A percentile compares a stretch with the other conserved stretches of the same genome.
Conservation (phyloP, 2,113 vertebrate species). For the Oryzias celebensis region DNA sequence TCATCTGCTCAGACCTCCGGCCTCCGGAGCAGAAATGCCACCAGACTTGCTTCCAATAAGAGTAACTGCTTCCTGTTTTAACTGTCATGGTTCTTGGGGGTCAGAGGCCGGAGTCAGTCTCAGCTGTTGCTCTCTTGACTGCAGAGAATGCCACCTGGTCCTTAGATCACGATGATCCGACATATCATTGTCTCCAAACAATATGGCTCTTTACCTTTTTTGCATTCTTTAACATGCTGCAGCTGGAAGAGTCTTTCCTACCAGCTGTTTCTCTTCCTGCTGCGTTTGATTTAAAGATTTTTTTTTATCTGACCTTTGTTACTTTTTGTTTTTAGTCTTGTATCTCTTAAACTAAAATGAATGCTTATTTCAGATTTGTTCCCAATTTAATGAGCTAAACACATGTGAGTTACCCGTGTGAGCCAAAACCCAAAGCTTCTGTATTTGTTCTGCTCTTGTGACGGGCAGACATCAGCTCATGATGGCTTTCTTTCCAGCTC, state of each 20-base stretch:
- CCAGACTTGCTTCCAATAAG: constrained; percentile 16
- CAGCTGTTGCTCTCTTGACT: constrained; percentile 42
- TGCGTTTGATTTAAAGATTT: constrained; percentile 19
- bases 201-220: constrained; percentile 14
- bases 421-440: no score
- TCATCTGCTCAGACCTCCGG: constrained; percentile 3
- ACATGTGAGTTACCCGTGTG: no score
- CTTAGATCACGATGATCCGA: constrained; percentile 15
- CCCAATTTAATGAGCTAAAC: no score
- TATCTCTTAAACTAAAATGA: background rate
- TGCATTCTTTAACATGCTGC: constrained; percentile 30
- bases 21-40: constrained; percentile 23
- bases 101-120: constrained; percentile 51
- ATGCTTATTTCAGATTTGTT: background rate
- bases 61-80: constrained; percentile 58
- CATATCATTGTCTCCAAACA: constrained; percentile 22
- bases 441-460: no score
- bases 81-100: constrained; percentile 32
- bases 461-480: background rate
- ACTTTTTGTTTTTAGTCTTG: no score
- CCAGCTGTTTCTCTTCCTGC: constrained; percentile 31
- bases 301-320: background rate
- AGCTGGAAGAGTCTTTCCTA: background rate
- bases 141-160: constrained; percentile 37
- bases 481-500: background rate